phyloP scores from a whole-genome alignment of 2,797 vertebrate species.

The Clamator glandarius region DNA sequence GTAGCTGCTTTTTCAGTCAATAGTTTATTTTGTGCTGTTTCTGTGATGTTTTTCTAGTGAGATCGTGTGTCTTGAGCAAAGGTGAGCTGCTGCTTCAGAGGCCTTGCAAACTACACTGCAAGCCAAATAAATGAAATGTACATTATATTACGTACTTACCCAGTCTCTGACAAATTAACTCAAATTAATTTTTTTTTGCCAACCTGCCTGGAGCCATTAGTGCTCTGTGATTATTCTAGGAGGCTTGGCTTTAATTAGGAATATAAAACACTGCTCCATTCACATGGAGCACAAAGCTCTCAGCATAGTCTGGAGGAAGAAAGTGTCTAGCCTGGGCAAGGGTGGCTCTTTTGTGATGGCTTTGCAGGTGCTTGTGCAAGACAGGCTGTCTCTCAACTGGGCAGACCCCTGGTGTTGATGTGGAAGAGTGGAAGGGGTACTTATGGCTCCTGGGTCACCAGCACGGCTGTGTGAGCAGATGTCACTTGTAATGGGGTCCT shows the following conservation, averaged over 20 bases:
- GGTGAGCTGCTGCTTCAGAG: not conserved
- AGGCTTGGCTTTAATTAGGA: slow-evolving; percentile 6
- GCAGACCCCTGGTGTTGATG: not conserved
- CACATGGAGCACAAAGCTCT: accelerated
- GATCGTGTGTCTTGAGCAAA: not conserved
- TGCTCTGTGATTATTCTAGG: not conserved
- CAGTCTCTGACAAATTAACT: not conserved
- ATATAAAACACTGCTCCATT: not conserved
- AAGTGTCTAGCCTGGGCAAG: not conserved
- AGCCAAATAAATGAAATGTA: accelerated
- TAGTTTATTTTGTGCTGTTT: not conserved
- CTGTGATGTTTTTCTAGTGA: not conserved
- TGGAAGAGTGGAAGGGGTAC: not conserved
- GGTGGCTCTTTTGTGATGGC: accelerated
- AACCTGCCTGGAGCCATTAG: not conserved
- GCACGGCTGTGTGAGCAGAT: accelerated
- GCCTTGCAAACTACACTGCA: not conserved
- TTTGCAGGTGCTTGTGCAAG: not conserved
- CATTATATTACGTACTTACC: not conserved
- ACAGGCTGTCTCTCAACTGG: not conserved
- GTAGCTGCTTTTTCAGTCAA: not conserved
- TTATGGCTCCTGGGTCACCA: not conserved
- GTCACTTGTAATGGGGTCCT: not conserved
- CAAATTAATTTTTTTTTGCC: not conserved
- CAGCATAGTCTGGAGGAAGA: not conserved